A percentile compares a stretch with the other conserved stretches of the same genome.
Evolutionary conservation across 2,113 vertebrate genomes (phyloP).

Genomic region (human (Homo sapiens)): DNA sequence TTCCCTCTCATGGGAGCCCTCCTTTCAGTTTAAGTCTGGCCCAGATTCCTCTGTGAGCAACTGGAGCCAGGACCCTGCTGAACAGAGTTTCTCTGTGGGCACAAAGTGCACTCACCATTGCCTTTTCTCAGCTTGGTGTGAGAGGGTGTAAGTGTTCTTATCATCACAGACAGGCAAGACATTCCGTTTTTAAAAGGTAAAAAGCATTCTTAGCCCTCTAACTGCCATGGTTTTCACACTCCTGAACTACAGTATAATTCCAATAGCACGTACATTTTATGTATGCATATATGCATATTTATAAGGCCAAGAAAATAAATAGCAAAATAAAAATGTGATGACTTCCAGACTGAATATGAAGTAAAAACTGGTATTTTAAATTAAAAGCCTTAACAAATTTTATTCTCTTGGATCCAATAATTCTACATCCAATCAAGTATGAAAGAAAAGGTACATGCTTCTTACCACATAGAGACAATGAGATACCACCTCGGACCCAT

Average conservation of each 20-base stretch:
- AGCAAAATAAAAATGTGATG: background rate
- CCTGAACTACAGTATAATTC: background rate
- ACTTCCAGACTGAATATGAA: background rate
- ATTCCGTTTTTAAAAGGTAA: background rate
- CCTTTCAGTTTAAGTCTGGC: background rate
- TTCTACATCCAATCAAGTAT: background rate
- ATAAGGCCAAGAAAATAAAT: background rate
- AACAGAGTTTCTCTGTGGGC: background rate
- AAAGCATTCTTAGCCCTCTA: background rate
- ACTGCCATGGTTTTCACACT: no score
- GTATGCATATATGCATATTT: background rate
- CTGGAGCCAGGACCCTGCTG: background rate
- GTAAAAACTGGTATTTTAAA: background rate
- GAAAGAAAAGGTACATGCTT: background rate
- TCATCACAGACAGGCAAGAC: fast-evolving
- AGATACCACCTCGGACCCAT: background rate
- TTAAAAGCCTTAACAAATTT: background rate
- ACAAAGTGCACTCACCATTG: fast-evolving
- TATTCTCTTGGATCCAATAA: background rate
- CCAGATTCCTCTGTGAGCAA: background rate
- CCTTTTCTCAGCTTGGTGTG: background rate
- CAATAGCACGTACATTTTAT: background rate
- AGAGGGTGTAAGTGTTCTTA: background rate
- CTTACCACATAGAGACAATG: background rate
- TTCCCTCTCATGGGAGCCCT: background rate